Evolutionary conservation across 2,113 vertebrate genomes (phyloP), one percentile per base, ranked within the genome.

Genomic region (Corvus cornix): DNA sequence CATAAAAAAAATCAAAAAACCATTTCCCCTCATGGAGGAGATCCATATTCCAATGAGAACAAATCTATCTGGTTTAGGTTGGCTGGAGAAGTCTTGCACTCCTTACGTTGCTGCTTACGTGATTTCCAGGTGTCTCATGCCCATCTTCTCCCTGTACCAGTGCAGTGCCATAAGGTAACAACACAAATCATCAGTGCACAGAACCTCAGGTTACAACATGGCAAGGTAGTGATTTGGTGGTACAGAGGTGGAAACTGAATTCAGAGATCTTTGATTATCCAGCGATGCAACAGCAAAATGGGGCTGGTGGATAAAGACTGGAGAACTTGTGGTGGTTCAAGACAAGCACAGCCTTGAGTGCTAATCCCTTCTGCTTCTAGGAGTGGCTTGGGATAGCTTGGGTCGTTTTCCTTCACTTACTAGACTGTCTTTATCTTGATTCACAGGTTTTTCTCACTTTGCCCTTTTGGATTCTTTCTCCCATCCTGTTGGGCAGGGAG

Each of bases 1-100:
- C 39, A 79, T 46, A 55, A 78, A n/a, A n/a, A 6, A 41, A 58
- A 41, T 20, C 9, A 30, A 33, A 21, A 27, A 30, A 31, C 3
- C 12, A 11, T 4, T 43, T 37, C 17, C 7, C 31, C 39, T 90
- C 15, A 16, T 0, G 0, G 22, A 60, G 0, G 22, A 60, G 6
- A 76, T 55, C n/a, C 7, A 4, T 80, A 16, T 79, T 66, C 46
- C 60, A 62, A 2, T 53, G 66, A 76, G 53, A 69, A 56, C 7
- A 92, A 53, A 76, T 55, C 28, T 62, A 3, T 48, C 41, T 67
- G 39, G 16, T 69, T 81, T 44, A 56, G 16, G 31, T 90, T 44
- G 37, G 4, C 33, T 64, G 49, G 23, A 58, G 58, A 67, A n/a
- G 22, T 56, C 30, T 59, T 83, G 31, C 30, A 69, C n/a, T 52